Base-by-base conservation (phyloP, 2,888 invertebrate genomes). In the Synergus gifuensis region DNA sequence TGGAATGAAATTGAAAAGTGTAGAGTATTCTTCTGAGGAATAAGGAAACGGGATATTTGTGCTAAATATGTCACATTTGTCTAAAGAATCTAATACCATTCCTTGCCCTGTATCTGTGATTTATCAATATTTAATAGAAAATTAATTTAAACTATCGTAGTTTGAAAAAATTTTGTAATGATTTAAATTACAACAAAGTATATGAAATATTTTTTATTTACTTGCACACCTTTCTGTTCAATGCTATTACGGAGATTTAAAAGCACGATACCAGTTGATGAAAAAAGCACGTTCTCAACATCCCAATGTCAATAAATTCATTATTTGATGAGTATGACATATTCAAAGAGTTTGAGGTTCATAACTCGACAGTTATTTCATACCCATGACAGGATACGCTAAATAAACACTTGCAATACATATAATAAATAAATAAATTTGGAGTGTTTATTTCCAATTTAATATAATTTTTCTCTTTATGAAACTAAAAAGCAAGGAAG, bases 1-100 rank as follows among this genome's bases (percentile, higher is more conserved):
- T 46, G 69, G 46, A 22, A 28, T 49, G 16, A 46, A 69, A 69
- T 69, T 49, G 46, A 67, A 28, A 69, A 46, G 49, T 12, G 28
- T 46, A 46, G 69, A 49, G 28, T 69, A 69, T 28, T 69, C 69
- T 28, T 9, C 18, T 14, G 44, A 14, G 5, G 14, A 42, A 67
- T 22, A 46, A 67, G 67, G 42, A 42, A 66, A 42, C 12, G 4
- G 11, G 1, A 66, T 40, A 64, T 66, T 1, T 42, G 40, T 18
- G 11, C 18, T 11, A 58, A n/a, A 4, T 18, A 18, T n/a, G 2
- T 9, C 2, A n/a, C 54, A n/a, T n/a, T 54, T 54, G 7, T n/a
- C 2, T 54, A 8, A 9, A n/a, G 8, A 54, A 54, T 16, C 16
- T n/a, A 54, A 16, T n/a, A n/a, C 9, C n/a, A n/a, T 54, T 54